phyloP scores from a whole-genome alignment of 2,113 vertebrate species.

The Acanthisitta chloris region DNA sequence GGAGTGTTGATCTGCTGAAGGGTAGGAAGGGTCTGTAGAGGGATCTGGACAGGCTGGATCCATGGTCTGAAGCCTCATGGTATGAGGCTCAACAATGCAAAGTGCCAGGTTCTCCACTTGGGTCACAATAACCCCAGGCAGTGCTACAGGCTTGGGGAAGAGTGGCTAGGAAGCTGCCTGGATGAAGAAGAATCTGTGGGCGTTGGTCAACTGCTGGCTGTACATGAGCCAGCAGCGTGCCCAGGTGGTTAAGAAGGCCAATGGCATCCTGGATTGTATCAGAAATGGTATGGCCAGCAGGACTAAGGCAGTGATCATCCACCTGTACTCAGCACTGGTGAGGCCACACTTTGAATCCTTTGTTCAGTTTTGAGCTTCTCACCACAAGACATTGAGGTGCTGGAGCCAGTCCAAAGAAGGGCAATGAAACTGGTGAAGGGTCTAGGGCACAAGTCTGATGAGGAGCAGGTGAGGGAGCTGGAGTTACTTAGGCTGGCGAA shows the following conservation, averaged over 20 bases:
- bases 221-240: neutral
- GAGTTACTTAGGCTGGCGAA: neutral
- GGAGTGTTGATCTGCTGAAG: neutral
- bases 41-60: neutral
- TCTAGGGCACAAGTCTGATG: neutral
- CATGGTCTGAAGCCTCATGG: rapidly evolving
- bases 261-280: neutral
- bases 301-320: neutral
- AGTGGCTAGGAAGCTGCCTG: neutral
- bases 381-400: neutral
- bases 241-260: neutral
- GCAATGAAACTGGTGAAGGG: neutral
- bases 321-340: neutral
- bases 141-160: neutral
- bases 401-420: neutral
- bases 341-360: neutral
- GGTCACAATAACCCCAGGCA: neutral
- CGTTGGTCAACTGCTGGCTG: neutral
- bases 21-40: neutral
- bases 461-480: neutral
- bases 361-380: neutral
- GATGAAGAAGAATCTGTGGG: neutral
- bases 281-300: neutral
- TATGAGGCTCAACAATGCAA: neutral
- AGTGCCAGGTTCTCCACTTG: neutral